A percentile compares a stretch with the other conserved stretches of the same genome.
Evolutionary conservation across 2,797 vertebrate species (phyloP).

Genomic region (Holocentrus rufus): DNA sequence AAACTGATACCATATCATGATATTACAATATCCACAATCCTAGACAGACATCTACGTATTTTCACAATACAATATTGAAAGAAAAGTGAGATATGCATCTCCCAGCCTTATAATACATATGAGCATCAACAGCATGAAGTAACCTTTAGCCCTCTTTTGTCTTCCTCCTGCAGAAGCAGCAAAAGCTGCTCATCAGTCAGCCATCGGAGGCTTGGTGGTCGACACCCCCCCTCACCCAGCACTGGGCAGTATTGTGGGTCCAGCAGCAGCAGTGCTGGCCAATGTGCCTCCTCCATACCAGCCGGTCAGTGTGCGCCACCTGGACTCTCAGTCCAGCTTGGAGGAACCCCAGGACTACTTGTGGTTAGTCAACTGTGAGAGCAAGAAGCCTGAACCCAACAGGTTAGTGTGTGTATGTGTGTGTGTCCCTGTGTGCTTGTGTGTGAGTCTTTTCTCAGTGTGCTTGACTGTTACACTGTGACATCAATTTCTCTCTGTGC

Average conservation of each 20-base stretch:
- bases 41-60: no score
- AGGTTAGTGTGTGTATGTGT: conserved; percentile 81
- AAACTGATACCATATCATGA: no score
- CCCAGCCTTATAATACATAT: neutral
- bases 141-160: neutral
- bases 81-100: no score
- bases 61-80: no score
- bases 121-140: neutral
- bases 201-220: conserved; percentile 79
- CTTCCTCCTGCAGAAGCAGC: conserved; percentile 84
- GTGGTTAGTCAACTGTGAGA: conserved; percentile 97
- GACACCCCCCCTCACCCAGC: conserved; percentile 86
- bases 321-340: conserved; percentile 90
- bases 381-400: conserved; percentile 94
- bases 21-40: no score
- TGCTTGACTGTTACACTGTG: neutral
- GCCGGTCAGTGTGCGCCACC: conserved; percentile 89
- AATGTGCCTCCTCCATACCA: conserved; percentile 92
- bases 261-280: conserved; percentile 76
- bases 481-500: conserved; percentile 11
- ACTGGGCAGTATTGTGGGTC: conserved; percentile 78
- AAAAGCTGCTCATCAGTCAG: conserved; percentile 87
- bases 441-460: neutral
- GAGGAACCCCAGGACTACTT: conserved; percentile 98
- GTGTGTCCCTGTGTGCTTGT: neutral